Evolutionary conservation across 2,113 vertebrate genomes (phyloP), one percentile per base, ranked within the genome.

Genomic region (Brachyhypopomus occidentalis): DNA sequence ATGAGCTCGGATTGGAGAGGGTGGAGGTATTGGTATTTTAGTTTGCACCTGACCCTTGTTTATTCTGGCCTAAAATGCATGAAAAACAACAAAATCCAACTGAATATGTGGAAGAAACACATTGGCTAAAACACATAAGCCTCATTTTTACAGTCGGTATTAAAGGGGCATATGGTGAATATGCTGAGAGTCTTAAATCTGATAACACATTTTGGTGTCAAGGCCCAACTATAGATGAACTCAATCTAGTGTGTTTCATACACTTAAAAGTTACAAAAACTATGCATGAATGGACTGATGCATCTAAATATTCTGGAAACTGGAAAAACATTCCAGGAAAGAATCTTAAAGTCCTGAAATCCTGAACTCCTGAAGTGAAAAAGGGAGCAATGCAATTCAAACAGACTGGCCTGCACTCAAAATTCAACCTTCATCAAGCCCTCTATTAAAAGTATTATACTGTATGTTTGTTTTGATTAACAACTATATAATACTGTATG

Each of bases 31-130:
- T 77, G 36, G 11, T n/a, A n/a, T 77, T 66, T 22, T 23, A 55
- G 41, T 34, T 77, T 78, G 63, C 63, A 56, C 76, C 62, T 67
- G 45, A 30, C 59, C 63, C 41, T 36, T 67, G 23, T 20, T 78
- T 78, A 34, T 67, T 30, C 34, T 63, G 74, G 74, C 58, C 3
- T 4, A 48, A 58, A 36, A 19, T 17, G 1, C 25, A 55, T 38
- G 23, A 67, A 66, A 36, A 17, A 34, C 20, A 67, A 41, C 11
- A 34, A 59, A 60, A 34, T 14, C 9, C 45, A 52, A 14, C 12
- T 52, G 41, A 41, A 41, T 2, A 41, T 7, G 41, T 41, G 41
- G 9, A 41, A 41, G 41, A 9, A 19, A 19, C 56, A 2, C 5
- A 5, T 55, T 55, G 17, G 52, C 58, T 20, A 20, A 16, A 36